phyloP scores from a whole-genome alignment of 2,797 vertebrate genomes.

The Agapornis canus region DNA sequence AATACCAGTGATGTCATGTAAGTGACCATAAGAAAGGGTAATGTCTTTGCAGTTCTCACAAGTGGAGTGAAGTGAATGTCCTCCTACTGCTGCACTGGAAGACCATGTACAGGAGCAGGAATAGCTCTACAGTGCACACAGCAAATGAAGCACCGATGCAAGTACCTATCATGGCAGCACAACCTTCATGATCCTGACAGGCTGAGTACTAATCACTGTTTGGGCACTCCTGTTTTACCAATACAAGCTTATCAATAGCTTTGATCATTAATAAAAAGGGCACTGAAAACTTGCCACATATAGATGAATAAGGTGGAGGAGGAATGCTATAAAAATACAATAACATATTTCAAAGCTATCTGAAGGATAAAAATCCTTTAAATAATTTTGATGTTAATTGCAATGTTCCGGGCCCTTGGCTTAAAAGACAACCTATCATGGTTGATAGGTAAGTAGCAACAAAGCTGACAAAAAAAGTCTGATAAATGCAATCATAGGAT shows the following conservation, averaged over 20 bases:
- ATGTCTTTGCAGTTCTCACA: background rate
- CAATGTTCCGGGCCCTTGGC: background rate
- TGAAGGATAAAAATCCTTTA: constrained; percentile 7
- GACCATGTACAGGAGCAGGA: background rate
- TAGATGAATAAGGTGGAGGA: background rate
- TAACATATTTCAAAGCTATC: constrained; percentile 12
- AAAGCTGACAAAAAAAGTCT: constrained; percentile 20
- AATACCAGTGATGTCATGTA: background rate
- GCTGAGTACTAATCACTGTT: background rate
- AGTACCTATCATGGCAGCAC: background rate
- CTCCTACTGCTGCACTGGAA: background rate
- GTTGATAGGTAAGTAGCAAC: background rate
- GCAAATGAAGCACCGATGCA: background rate
- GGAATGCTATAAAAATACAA: background rate
- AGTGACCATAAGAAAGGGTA: background rate
- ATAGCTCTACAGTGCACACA: fast-evolving
- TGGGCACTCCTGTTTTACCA: background rate
- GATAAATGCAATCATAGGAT: constrained; percentile 38
- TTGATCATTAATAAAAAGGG: background rate
- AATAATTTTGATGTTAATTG: constrained; percentile 49
- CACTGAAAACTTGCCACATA: background rate
- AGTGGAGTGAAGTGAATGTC: background rate
- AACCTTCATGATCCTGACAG: background rate
- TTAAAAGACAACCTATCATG: background rate
- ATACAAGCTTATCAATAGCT: background rate